Evolutionary conservation across 53 echinoderm and acorn worm genomes (phyloP).

Genomic region (Glandiceps talaboti): DNA sequence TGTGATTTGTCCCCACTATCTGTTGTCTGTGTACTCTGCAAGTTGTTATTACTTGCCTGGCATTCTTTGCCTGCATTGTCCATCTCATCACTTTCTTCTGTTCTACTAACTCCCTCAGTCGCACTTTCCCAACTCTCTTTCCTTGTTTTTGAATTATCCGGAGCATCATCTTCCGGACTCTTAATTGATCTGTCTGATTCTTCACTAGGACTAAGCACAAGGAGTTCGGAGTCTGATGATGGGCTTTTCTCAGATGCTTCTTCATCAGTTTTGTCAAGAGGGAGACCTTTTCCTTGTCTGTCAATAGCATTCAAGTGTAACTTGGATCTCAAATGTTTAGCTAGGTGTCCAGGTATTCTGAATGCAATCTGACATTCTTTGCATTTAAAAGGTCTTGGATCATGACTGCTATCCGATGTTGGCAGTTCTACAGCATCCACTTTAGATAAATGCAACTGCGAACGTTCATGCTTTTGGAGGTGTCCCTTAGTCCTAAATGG

Average conservation of each 20-base stretch:
- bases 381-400: slow-evolving; percentile 96
- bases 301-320: slow-evolving; percentile 87
- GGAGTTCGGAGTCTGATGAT: not conserved
- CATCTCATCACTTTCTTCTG: not conserved
- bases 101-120: not conserved
- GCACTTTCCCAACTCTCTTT: not conserved
- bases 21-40: not conserved
- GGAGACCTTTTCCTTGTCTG: slow-evolving; percentile 58
- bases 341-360: slow-evolving; percentile 92
- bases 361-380: slow-evolving; percentile 96
- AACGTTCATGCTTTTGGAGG: slow-evolving; percentile 86
- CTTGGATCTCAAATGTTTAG: slow-evolving; percentile 82
- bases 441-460: slow-evolving; percentile 74
- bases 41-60: not conserved
- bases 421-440: slow-evolving; percentile 92
- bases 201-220: not conserved
- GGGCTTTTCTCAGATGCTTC: not conserved
- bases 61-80: not conserved
- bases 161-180: not conserved
- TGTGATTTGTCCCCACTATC: not conserved
- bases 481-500: slow-evolving; percentile 55
- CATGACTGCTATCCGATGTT: slow-evolving; percentile 49
- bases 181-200: not conserved
- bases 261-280: slow-evolving; percentile 7
- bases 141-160: not conserved